Base-by-base conservation (phyloP, 1,140 invertebrate genomes). In the Saxidomus purpurata region DNA sequence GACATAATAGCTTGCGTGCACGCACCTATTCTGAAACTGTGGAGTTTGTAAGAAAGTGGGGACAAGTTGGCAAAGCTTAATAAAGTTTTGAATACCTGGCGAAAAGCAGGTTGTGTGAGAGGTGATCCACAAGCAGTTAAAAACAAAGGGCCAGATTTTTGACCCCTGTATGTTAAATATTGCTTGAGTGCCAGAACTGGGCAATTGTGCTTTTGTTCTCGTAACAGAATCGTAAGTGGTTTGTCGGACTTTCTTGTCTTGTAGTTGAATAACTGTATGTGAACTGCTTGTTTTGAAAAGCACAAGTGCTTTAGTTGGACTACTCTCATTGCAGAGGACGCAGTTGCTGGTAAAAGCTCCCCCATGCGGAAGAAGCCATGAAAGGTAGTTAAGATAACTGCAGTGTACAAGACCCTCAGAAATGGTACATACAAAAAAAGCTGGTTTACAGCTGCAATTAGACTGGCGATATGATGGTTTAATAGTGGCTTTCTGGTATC, bases 311-410 rank as follows among this genome's bases (percentile, higher is more conserved):
- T 9, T 22, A 28, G 9, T 76, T 76, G 71, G 19, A 76, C 71
- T 9, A 76, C 71, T 11, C 9, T 22, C 4, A 3, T 6, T 22
- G 38, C 13, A 9, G 25, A 49, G 25, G 36, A 25, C 9, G 28
- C 15, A 8, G 77, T 47, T 6, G 47, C 38, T 80, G 77, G 77
- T 15, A 80, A 31, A 6, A 80, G 25, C 40, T 80, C 77, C 31
- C 77, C 77, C 43, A 80, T 22, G 6, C 77, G 77, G 34, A 80
- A 80, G 49, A 80, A 43, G 4, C 25, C 71, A 76, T 76, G 22
- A 76, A 76, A 76, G 36, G 36, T n/a, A 11, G 36, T 25, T 15
- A 76, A 49, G 4, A 76, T 76, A 11, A 76, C 36, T 4, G 71
- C 28, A 31, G 9, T 22, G n/a, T 76, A 76, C 25, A 76, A 11